A percentile compares a stretch with the other conserved stretches of the same genome.
phyloP scores from a whole-genome alignment of 2,888 invertebrate genomes.

The Drosophila gaucha region DNA sequence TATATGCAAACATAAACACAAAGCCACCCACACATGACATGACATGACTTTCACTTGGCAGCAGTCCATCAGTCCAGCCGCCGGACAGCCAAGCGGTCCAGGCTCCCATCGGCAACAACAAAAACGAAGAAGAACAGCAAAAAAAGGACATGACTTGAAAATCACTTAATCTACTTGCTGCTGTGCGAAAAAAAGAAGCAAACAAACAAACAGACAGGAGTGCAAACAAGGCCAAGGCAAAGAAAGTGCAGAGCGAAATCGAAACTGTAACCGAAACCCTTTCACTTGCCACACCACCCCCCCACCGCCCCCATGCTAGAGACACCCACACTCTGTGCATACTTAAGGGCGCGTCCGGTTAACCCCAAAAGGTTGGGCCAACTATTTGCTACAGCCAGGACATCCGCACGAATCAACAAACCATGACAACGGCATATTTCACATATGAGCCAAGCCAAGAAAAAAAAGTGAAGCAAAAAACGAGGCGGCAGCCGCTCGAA shows the following conservation, averaged over 20 bases:
- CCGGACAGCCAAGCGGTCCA: slow-evolving; percentile 10
- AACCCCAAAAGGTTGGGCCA: slow-evolving; percentile 48
- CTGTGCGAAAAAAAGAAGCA: slow-evolving; percentile 36
- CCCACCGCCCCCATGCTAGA: not conserved
- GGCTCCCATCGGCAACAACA: slow-evolving; percentile 8
- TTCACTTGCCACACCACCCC: slow-evolving; percentile 19
- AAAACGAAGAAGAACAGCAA: slow-evolving; percentile 23
- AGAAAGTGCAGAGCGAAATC: slow-evolving; percentile 47
- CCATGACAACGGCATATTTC: slow-evolving; percentile 76
- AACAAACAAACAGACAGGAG: slow-evolving; percentile 16
- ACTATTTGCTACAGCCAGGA: slow-evolving; percentile 47
- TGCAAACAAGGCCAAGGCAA: slow-evolving; percentile 36
- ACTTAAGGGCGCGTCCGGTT: slow-evolving; percentile 63
- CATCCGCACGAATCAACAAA: slow-evolving; percentile 65
- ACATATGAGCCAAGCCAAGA: slow-evolving; percentile 49
- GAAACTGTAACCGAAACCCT: slow-evolving; percentile 59
- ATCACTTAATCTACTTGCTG: slow-evolving; percentile 82
- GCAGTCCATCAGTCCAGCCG: slow-evolving; percentile 83
- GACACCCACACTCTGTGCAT: slow-evolving; percentile 17
- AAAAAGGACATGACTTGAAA: slow-evolving; percentile 82
- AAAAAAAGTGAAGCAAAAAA: not conserved
- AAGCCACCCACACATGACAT: slow-evolving; percentile 57
- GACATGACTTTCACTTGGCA: slow-evolving; percentile 66
- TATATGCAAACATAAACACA: slow-evolving; percentile 49
- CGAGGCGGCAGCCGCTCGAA: slow-evolving; percentile 28